Conservation (phyloP, 2,113 vertebrate species). For the Salvelinus sp. region DNA sequence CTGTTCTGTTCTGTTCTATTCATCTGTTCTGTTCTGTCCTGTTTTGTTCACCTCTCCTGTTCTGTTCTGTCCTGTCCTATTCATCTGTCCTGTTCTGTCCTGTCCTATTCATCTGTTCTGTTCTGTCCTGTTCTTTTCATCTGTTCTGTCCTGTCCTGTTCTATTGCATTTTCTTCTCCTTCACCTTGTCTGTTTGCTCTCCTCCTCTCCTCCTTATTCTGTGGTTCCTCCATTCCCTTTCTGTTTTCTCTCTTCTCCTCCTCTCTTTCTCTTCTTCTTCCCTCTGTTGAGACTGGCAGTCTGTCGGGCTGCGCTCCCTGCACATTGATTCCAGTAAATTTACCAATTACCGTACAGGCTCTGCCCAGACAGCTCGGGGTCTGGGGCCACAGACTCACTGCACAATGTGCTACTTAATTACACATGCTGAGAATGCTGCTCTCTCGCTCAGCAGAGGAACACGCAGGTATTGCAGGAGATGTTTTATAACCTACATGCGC, state of each 20-base stretch:
- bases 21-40: too few relatives aligned
- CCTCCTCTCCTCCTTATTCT: neutral
- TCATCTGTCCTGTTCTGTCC: too few relatives aligned
- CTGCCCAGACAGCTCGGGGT: conserved; percentile 15
- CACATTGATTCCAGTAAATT: conserved; percentile 44
- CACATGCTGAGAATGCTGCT: conserved; percentile 6
- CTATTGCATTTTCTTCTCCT: neutral
- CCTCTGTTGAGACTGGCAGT: conserved; percentile 11
- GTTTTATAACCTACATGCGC: conserved; percentile 15
- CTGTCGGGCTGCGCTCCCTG: conserved; percentile 9
- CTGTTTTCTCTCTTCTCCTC: neutral
- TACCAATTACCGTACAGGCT: conserved; percentile 29
- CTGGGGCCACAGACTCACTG: conserved; percentile 5
- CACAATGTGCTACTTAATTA: conserved; percentile 28
- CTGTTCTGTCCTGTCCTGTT: too few relatives aligned
- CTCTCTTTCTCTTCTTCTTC: conserved; percentile 1
- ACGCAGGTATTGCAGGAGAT: neutral
- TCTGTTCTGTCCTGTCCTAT: too few relatives aligned
- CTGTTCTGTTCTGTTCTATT: too few relatives aligned
- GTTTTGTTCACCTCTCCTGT: too few relatives aligned
- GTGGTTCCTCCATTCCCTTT: neutral
- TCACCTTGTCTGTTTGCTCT: neutral
- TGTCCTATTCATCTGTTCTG: too few relatives aligned
- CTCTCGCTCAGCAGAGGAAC: neutral
- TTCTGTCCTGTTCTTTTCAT: too few relatives aligned